These are phyloP conservation scores for Boloria selene DNA, from an alignment of 2,888 invertebrate species.

Conservation along the genomic window DNA sequence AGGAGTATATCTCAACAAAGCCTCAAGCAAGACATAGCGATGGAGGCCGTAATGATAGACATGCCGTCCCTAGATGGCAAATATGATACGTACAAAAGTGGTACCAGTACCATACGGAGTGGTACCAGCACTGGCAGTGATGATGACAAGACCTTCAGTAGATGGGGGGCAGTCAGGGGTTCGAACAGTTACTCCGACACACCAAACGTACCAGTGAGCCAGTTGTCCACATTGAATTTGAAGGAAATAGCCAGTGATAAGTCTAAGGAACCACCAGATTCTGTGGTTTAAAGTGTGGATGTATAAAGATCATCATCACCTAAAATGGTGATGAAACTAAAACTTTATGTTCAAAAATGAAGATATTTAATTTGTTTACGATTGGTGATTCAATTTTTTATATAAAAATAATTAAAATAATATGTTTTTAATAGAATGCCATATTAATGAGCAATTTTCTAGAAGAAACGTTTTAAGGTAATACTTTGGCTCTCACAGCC, in stretches of 20 bases:
- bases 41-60: slow-evolving; percentile 74
- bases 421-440: too few relatives aligned
- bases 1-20: slow-evolving; percentile 69
- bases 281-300: slow-evolving; percentile 49
- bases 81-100: slow-evolving; percentile 58
- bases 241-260: slow-evolving; percentile 54
- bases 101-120: slow-evolving; percentile 45
- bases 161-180: slow-evolving; percentile 76
- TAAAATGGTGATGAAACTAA: not conserved
- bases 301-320: too few relatives aligned
- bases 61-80: slow-evolving; percentile 57
- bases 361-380: too few relatives aligned
- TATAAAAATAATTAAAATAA: too few relatives aligned
- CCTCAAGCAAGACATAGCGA: slow-evolving; percentile 65
- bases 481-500: too few relatives aligned
- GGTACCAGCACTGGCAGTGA: slow-evolving; percentile 45
- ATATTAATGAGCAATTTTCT: too few relatives aligned
- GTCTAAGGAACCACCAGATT: slow-evolving; percentile 52
- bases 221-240: slow-evolving; percentile 68
- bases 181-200: slow-evolving; percentile 75
- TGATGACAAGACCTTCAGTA: slow-evolving; percentile 56
- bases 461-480: too few relatives aligned
- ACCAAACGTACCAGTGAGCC: slow-evolving; percentile 62
- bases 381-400: too few relatives aligned
- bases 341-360: not conserved